A percentile compares a stretch with the other conserved stretches of the same genome.
Conservation (phyloP, 2,888 invertebrate species). For the Thera obeliscata region DNA sequence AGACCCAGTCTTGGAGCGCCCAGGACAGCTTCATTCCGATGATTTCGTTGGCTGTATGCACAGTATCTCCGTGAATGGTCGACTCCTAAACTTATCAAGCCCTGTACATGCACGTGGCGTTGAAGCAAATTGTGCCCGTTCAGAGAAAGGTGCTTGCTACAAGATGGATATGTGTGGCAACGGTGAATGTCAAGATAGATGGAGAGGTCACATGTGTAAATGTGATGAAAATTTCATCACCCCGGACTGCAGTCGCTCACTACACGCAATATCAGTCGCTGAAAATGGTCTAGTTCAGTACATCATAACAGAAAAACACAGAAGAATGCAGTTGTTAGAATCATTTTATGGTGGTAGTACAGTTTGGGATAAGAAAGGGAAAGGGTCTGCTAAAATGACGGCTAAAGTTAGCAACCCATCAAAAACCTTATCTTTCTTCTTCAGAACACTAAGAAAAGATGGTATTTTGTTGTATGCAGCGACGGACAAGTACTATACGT, state of each 20-base stretch:
- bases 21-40: slow-evolving; percentile 95
- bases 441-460: slow-evolving; percentile 90
- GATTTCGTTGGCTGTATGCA: slow-evolving; percentile 98
- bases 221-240: slow-evolving; percentile 89
- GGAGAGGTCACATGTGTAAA: slow-evolving; percentile 90
- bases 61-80: slow-evolving; percentile 94
- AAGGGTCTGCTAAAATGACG: slow-evolving; percentile 58
- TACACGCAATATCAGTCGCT: slow-evolving; percentile 91
- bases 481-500: slow-evolving; percentile 94
- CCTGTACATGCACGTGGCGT: slow-evolving; percentile 90
- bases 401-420: slow-evolving; percentile 79
- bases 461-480: slow-evolving; percentile 94
- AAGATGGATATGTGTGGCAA: slow-evolving; percentile 81
- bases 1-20: slow-evolving; percentile 93
- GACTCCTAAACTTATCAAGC: slow-evolving; percentile 91
- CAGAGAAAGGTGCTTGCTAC: slow-evolving; percentile 87
- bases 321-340: slow-evolving; percentile 93
- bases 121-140: slow-evolving; percentile 90
- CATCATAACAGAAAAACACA: slow-evolving; percentile 91
- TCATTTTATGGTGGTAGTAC: slow-evolving; percentile 90
- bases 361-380: slow-evolving; percentile 85
- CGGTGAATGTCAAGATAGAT: slow-evolving; percentile 92
- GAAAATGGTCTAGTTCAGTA: slow-evolving; percentile 92
- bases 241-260: slow-evolving; percentile 90
- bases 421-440: slow-evolving; percentile 91